Conservation (phyloP, 2,888 invertebrate genomes). For the Drosophila colorata region DNA sequence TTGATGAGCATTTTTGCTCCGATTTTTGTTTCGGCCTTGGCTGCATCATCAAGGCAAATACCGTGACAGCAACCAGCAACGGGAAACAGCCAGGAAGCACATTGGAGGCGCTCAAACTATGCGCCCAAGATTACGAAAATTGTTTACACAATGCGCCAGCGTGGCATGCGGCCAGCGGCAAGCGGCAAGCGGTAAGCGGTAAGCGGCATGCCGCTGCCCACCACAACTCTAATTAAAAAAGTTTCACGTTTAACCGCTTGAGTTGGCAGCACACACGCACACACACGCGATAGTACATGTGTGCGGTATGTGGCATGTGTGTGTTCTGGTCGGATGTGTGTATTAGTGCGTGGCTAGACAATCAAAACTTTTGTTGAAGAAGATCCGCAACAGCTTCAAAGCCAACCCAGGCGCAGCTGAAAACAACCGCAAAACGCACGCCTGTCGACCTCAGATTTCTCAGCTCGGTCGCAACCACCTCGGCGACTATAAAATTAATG, state of each 20-base stretch:
- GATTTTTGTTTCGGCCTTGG: conserved; percentile 51
- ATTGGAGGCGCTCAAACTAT: conserved; percentile 49
- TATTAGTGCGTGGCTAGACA: conserved; percentile 66
- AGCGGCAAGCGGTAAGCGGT: neutral
- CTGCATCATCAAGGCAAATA: conserved; percentile 50
- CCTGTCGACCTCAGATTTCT: conserved; percentile 40
- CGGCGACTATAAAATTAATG: conserved; percentile 75
- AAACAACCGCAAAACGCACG: conserved; percentile 38
- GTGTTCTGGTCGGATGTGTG: conserved; percentile 43
- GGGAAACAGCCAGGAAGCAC: conserved; percentile 16
- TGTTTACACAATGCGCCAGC: conserved; percentile 67
- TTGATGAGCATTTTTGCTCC: conserved; percentile 58
- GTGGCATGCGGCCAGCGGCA: conserved; percentile 15
- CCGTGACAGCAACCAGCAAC: conserved; percentile 31
- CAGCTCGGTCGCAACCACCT: conserved; percentile 8
- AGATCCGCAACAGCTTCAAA: conserved; percentile 63
- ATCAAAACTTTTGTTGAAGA: conserved; percentile 69
- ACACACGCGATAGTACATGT: conserved; percentile 12
- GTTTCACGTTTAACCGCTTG: conserved; percentile 79
- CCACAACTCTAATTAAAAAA: conserved; percentile 80
- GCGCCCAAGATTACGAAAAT: conserved; percentile 70
- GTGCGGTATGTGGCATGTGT: conserved; percentile 39
- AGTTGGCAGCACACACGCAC: conserved; percentile 50
- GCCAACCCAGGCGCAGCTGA: conserved; percentile 45
- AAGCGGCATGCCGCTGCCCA: conserved; percentile 46